A percentile compares a stretch with the other conserved stretches of the same genome.
phyloP scores from a whole-genome alignment of 92 coral and sea anemone species.

The Heteractis magnifica region DNA sequence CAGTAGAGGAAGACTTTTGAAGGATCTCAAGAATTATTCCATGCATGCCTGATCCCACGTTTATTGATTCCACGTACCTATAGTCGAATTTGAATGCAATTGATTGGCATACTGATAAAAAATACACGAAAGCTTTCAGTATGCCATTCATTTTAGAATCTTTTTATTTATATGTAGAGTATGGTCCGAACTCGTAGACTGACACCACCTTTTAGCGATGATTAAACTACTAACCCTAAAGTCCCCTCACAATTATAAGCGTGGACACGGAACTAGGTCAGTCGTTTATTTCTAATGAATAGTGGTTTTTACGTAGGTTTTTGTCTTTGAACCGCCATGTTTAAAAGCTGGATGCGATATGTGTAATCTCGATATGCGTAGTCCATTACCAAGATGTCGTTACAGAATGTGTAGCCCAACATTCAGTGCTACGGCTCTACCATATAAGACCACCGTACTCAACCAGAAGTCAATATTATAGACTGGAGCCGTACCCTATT shows the following conservation, averaged over 20 bases:
- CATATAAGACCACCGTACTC: slow-evolving; percentile 6
- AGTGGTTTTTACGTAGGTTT: neutral
- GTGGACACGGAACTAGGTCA: neutral
- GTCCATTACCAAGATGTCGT: neutral
- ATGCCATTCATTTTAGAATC: neutral
- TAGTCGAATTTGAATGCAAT: neutral
- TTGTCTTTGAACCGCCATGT: neutral
- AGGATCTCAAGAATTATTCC: neutral
- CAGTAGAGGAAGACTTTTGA: neutral
- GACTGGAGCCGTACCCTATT: neutral
- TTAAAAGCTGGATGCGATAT: neutral
- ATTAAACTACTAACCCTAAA: neutral
- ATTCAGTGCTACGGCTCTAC: neutral
- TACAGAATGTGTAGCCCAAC: neutral
- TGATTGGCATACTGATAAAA: neutral
- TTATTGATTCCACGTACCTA: neutral
- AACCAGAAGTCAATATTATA: neutral
- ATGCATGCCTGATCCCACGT: neutral
- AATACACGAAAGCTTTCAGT: neutral
- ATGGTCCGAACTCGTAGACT: neutral
- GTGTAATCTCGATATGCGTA: neutral
- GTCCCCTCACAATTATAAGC: neutral
- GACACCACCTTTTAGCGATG: neutral
- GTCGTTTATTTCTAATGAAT: neutral
- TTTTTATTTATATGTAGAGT: neutral